Base-by-base conservation (phyloP, 2,888 invertebrate genomes). In the Erannis defoliaria region DNA sequence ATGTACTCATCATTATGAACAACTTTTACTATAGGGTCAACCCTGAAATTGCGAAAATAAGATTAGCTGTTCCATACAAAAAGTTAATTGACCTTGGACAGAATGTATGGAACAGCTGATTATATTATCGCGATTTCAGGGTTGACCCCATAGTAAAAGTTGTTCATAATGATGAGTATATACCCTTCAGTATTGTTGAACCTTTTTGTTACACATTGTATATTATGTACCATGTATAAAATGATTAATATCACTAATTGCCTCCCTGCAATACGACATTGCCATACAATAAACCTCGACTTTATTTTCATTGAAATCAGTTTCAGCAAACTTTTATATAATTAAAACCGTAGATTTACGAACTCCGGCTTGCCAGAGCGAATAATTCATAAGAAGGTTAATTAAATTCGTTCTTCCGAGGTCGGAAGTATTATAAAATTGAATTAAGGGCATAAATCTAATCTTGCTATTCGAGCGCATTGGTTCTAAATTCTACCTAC, bases 381-480 rank as follows among this genome's bases (percentile, higher is more conserved):
- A 84, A 85, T 86, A 84, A 85, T 82, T 85, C 80, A 82, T 80
- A 84, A 79, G 80, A 79, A 80, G 80, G 85, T 81, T 85, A 85
- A 84, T 84, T 85, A 83, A 84, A 82, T 81, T 82, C 77, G 77
- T 76, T 80, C 75, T 73, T 72, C 71, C 67, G 68, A 70, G 72
- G 77, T 73, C 62, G 68, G 66, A 72, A 75, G 71, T 68, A 74
- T 74, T 77, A 73, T 75, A 79, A 76, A 79, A 81, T 78, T 79
- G 74, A 77, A 77, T 82, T 77, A 75, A 68, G 56, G 46, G 53
- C 57, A 71, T 76, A 76, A 76, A 78, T 77, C 71, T 78, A 72
- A 77, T 78, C 71, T 62, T 46, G 63, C 60, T 31, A 48, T 31
- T 23, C 23, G 35, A 49, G 35, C 19, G 66, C 62, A 68, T 69